Evolutionary conservation across 2,888 invertebrate species (phyloP).

Genomic region (Andricus curvator): DNA sequence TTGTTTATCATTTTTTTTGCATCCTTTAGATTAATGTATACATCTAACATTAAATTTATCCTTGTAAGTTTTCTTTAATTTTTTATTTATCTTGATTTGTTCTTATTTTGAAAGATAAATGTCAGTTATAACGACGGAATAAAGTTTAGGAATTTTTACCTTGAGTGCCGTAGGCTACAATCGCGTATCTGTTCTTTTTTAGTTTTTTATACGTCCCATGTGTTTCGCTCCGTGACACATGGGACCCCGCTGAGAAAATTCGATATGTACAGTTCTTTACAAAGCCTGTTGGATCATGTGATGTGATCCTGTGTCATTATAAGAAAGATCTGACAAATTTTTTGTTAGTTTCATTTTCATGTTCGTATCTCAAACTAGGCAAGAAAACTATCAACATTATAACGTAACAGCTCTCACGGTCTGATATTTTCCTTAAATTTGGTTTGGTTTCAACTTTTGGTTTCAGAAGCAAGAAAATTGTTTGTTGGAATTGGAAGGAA

Average conservation of each 20-base stretch:
- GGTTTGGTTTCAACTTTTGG: too few species aligned
- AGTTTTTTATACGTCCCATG: neutral
- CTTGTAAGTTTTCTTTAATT: neutral
- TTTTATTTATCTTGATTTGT: neutral
- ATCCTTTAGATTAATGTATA: too few species aligned
- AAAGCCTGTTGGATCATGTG: neutral
- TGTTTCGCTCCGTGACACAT: neutral
- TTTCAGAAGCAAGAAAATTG: too few species aligned
- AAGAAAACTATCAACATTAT: neutral
- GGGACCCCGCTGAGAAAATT: conserved; percentile 11
- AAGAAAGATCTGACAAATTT: neutral
- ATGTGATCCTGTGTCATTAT: neutral
- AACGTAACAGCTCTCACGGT: neutral
- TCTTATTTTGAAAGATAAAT: neutral
- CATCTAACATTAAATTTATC: neutral
- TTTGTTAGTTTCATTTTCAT: neutral
- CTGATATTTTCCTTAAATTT: too few species aligned
- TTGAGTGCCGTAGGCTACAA: too few species aligned
- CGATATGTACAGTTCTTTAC: neutral
- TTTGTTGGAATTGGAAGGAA: too few species aligned
- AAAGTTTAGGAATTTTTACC: neutral
- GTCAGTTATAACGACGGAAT: neutral
- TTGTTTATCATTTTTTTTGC: too few species aligned
- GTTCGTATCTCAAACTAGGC: neutral
- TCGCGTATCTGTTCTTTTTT: neutral